Evolutionary conservation across 2,888 invertebrate genomes (phyloP).

Genomic region (Mayetiola destructor): DNA sequence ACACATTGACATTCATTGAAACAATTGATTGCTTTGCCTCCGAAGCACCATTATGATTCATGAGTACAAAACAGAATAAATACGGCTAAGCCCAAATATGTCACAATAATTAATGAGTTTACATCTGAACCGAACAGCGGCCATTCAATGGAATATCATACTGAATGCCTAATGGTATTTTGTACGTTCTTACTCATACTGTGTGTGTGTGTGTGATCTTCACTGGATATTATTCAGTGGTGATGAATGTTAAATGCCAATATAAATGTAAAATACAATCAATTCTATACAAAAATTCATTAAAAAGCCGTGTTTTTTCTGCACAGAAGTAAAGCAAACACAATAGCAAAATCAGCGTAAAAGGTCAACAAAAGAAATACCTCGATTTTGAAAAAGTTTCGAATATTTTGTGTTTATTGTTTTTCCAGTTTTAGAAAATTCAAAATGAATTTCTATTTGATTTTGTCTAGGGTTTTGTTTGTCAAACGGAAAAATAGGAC

Average conservation of each 20-base stretch:
- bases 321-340: not conserved
- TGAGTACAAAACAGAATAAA: too few relatives aligned
- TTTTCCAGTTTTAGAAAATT: too few relatives aligned
- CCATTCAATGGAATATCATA: not conserved
- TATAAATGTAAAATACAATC: conserved; percentile 8
- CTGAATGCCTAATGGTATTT: too few relatives aligned
- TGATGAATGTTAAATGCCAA: too few relatives aligned
- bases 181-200: not conserved
- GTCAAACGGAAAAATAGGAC: not conserved
- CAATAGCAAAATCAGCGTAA: not conserved
- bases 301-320: not conserved
- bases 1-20: too few relatives aligned
- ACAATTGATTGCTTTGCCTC: too few relatives aligned
- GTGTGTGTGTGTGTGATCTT: not conserved
- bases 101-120: conserved; percentile 11
- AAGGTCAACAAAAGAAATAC: not conserved
- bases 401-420: not conserved
- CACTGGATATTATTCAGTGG: too few relatives aligned
- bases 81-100: conserved; percentile 4
- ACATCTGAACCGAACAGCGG: not conserved
- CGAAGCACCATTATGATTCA: too few relatives aligned
- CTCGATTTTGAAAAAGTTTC: not conserved
- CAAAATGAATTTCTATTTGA: too few relatives aligned
- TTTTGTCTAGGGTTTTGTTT: not conserved
- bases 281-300: too few relatives aligned